Evolutionary conservation across 2,888 invertebrate genomes (phyloP).

Genomic region (Eupeodes luniger): DNA sequence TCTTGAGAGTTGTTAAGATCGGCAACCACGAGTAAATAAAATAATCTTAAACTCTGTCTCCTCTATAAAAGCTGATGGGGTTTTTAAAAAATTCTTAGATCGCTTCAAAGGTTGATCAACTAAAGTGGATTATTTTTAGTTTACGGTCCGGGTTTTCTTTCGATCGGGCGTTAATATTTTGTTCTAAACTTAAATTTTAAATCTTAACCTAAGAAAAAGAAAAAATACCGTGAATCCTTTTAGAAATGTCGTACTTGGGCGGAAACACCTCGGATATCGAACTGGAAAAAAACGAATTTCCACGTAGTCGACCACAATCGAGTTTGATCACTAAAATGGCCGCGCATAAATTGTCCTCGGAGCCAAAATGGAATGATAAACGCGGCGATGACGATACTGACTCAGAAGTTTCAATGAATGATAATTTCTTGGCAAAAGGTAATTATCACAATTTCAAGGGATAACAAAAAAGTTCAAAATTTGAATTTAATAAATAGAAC

Average conservation of each 20-base stretch:
- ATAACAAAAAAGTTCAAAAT: neutral
- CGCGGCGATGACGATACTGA: slow-evolving; percentile 90
- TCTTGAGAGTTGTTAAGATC: slow-evolving; percentile 67
- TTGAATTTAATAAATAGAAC: slow-evolving; percentile 11
- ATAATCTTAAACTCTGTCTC: slow-evolving; percentile 27
- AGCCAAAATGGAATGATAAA: slow-evolving; percentile 83
- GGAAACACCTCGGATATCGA: slow-evolving; percentile 83
- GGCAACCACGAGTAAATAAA: slow-evolving; percentile 50
- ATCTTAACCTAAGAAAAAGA: neutral
- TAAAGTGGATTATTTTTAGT: slow-evolving; percentile 30
- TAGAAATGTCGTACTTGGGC: slow-evolving; percentile 82
- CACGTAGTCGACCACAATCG: slow-evolving; percentile 79
- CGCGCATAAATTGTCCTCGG: slow-evolving; percentile 81
- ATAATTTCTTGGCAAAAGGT: slow-evolving; percentile 91
- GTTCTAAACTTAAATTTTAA: slow-evolving; percentile 9
- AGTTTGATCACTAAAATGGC: slow-evolving; percentile 82
- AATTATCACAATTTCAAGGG: slow-evolving; percentile 49
- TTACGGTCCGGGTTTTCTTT: neutral
- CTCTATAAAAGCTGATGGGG: slow-evolving; percentile 69
- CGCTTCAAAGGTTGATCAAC: slow-evolving; percentile 65
- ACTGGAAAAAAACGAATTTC: slow-evolving; percentile 82
- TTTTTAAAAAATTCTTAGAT: slow-evolving; percentile 73
- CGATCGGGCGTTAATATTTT: slow-evolving; percentile 3
- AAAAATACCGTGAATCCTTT: slow-evolving; percentile 27
- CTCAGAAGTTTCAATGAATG: slow-evolving; percentile 91